Evolutionary conservation across 2,888 invertebrate species (phyloP).

Genomic region (Xanthia icteritia): DNA sequence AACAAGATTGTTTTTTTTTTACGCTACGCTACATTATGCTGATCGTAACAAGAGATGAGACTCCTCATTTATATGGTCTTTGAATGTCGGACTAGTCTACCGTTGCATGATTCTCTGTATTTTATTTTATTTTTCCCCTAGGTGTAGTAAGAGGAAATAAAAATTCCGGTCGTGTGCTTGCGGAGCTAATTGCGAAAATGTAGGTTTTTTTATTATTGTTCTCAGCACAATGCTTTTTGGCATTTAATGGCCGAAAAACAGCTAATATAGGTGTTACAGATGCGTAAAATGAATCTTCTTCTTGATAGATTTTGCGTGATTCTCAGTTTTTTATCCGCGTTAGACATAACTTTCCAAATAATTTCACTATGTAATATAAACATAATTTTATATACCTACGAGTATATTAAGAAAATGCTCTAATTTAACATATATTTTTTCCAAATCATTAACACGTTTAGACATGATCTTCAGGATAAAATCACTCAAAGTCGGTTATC

Average conservation of each 20-base stretch:
- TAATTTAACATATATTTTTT: too few species aligned
- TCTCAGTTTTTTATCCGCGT: too few species aligned
- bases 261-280: background rate
- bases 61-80: background rate
- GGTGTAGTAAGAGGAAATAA: constrained; percentile 10
- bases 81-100: background rate
- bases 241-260: constrained; percentile 14
- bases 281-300: background rate
- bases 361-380: too few species aligned
- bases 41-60: background rate
- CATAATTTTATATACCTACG: too few species aligned
- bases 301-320: too few species aligned
- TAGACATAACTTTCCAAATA: too few species aligned
- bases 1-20: background rate
- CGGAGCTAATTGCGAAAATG: constrained; percentile 44
- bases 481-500: too few species aligned
- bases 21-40: background rate
- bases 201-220: constrained; percentile 22
- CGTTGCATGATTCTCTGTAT: background rate
- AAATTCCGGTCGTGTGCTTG: constrained; percentile 18
- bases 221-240: background rate
- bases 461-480: too few species aligned
- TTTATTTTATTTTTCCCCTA: constrained; percentile 2
- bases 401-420: too few species aligned
- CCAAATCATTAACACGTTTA: too few species aligned